Evolutionary conservation across 2,888 invertebrate genomes (phyloP), one percentile per base, ranked within the genome.

Genomic region (Sarcophaga variegata): DNA sequence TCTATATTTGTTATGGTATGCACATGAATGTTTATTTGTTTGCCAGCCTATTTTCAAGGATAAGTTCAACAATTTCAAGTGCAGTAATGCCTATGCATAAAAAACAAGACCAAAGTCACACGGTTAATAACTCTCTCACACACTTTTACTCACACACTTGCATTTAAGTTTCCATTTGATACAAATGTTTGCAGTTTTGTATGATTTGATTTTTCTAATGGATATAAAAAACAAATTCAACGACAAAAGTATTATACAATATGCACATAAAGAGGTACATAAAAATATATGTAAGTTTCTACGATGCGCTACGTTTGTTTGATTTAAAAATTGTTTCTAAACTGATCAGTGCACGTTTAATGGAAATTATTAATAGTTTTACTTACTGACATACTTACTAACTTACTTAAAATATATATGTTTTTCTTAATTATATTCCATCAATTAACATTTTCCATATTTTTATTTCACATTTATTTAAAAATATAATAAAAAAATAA

Each of bases 11-110:
- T 37, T 37, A 8, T 37, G 12, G 17, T 54, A 17, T 54, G 17
- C 17, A 5, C 54, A 17, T 54, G 54, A 14, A 54, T 2, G 17
- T 54, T 17, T 54, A 2, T 54, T 54, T 54, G 12, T 54, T 54
- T 54, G 37, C 8, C 14, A 17, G 54, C 14, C 54, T 54, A 54
- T 17, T 54, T 17, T 67, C 77, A 77, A 69, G 77, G 77, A 77
- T 77, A 77, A 67, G 60, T 77, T 77, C 67, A 69, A 67, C 12
- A 45, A 77, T 77, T 77, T 77, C 77, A 77, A 77, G 77, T 69
- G 77, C 77, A 77, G 8, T 60, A 27, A 62, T 62, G 17, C 20
- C 17, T 22, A 62, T 10, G 62, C 10, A 54, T 14, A 54, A 54
- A 54, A 54, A 14, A 54, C 54, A 54, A 54, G 14, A 54, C 54